These are phyloP conservation scores for Pseudobourletiella spinata DNA, from an alignment of 1,140 invertebrate genomes.

Conservation along the genomic window DNA sequence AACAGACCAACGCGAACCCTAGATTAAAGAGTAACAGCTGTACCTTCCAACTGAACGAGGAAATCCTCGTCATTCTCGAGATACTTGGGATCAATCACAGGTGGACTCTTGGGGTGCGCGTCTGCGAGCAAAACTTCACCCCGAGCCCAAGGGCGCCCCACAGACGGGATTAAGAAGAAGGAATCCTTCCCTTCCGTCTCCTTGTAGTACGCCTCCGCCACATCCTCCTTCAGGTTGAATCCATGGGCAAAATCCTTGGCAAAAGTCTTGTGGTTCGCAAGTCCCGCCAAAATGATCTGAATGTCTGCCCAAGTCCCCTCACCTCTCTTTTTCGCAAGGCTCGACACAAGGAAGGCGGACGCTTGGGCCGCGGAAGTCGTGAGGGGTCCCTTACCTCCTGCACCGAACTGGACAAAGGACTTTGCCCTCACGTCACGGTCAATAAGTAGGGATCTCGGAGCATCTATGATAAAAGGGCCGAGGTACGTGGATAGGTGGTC, in stretches of 20 bases:
- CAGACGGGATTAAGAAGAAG: not conserved
- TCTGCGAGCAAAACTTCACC: not conserved
- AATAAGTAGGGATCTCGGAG: slow-evolving; percentile 15
- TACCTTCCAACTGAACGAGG: not conserved
- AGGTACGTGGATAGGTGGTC: slow-evolving; percentile 17
- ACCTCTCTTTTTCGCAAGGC: slow-evolving; percentile 15
- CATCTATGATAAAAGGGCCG: slow-evolving; percentile 29
- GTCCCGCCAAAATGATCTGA: slow-evolving; percentile 29
- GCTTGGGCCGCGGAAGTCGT: slow-evolving; percentile 14
- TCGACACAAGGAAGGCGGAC: slow-evolving; percentile 12
- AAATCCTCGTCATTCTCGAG: not conserved
- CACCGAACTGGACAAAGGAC: slow-evolving; percentile 17
- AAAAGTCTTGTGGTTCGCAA: slow-evolving; percentile 1
- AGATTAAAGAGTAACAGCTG: slow-evolving; percentile 2
- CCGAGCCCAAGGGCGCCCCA: not conserved
- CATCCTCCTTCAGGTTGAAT: not conserved
- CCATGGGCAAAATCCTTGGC: slow-evolving; percentile 3
- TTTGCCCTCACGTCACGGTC: slow-evolving; percentile 22
- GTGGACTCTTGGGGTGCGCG: not conserved
- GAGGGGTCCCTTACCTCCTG: slow-evolving; percentile 21
- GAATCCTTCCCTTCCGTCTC: not conserved
- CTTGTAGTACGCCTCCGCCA: not conserved
- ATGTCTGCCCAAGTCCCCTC: slow-evolving; percentile 38
- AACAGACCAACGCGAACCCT: no score
- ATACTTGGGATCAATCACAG: not conserved